A percentile compares a stretch with the other conserved stretches of the same genome.
Evolutionary conservation across 2,113 vertebrate species (phyloP).

Genomic region (Pipra filicauda): DNA sequence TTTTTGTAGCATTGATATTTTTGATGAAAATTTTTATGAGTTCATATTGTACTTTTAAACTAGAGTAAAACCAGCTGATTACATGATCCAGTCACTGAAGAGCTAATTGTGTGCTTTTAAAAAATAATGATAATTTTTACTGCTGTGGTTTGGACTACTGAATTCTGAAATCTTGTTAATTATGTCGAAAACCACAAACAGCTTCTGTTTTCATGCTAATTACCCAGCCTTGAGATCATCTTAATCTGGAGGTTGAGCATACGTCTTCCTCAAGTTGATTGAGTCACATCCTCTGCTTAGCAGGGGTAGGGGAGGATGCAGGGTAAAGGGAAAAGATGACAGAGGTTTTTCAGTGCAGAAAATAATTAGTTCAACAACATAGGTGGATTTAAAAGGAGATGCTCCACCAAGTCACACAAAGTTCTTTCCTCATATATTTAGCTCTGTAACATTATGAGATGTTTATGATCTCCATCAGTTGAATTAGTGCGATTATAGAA

Average conservation of each 20-base stretch:
- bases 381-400: neutral
- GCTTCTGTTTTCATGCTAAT: neutral
- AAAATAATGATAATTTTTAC: neutral
- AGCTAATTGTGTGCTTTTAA: neutral
- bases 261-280: neutral
- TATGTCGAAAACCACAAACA: neutral
- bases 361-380: neutral
- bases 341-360: neutral
- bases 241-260: neutral
- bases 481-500: neutral
- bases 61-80: neutral
- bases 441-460: neutral
- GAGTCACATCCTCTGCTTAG: neutral
- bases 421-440: neutral
- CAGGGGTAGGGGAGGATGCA: neutral
- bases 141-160: neutral
- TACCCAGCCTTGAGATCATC: neutral
- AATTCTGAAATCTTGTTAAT: neutral
- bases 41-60: neutral
- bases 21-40: neutral
- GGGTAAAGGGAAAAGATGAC: neutral
- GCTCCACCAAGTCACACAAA: neutral
- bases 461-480: neutral
- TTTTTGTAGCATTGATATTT: neutral
- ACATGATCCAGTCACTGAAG: neutral